phyloP scores from a whole-genome alignment of 2,888 invertebrate genomes.

The Apoderus coryli region DNA sequence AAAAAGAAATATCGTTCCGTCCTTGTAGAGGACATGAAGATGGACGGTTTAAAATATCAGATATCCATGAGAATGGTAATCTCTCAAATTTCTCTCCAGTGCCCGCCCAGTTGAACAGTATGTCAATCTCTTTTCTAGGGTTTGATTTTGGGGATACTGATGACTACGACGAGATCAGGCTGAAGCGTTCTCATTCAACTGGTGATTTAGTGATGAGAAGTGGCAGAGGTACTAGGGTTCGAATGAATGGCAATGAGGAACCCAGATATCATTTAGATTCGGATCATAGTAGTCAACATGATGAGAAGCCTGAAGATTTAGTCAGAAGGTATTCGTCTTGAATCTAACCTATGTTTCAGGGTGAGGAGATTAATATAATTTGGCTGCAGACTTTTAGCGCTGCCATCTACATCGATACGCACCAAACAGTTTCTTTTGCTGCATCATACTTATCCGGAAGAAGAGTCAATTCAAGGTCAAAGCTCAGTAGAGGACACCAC shows the following conservation, averaged over 20 bases:
- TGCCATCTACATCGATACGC: slow-evolving; percentile 29
- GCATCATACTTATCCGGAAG: slow-evolving; percentile 29
- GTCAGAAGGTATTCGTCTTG: slow-evolving; percentile 22
- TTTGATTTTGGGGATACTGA: slow-evolving; percentile 30
- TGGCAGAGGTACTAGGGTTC: slow-evolving; percentile 25
- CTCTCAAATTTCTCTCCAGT: no score
- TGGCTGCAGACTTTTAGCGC: slow-evolving; percentile 29
- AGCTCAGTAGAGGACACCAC: slow-evolving; percentile 35
- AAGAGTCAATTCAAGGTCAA: slow-evolving; percentile 31
- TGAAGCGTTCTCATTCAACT: slow-evolving; percentile 36
- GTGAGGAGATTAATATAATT: no score
- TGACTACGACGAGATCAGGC: slow-evolving; percentile 29
- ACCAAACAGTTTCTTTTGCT: slow-evolving; percentile 29
- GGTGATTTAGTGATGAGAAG: slow-evolving; percentile 34
- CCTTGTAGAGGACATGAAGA: slow-evolving; percentile 35
- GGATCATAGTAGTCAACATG: slow-evolving; percentile 38
- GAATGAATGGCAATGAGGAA: slow-evolving; percentile 29
- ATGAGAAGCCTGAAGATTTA: slow-evolving; percentile 37
- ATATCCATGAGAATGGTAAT: slow-evolving; percentile 36
- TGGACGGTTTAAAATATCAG: slow-evolving; percentile 38
- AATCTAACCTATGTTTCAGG: no score
- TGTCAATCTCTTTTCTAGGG: slow-evolving; percentile 13
- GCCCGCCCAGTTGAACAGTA: not conserved
- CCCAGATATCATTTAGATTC: slow-evolving; percentile 37
- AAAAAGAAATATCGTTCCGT: slow-evolving; percentile 29